Base-by-base conservation (phyloP, 2,113 vertebrate genomes). In the Pachycephala philippinensis region DNA sequence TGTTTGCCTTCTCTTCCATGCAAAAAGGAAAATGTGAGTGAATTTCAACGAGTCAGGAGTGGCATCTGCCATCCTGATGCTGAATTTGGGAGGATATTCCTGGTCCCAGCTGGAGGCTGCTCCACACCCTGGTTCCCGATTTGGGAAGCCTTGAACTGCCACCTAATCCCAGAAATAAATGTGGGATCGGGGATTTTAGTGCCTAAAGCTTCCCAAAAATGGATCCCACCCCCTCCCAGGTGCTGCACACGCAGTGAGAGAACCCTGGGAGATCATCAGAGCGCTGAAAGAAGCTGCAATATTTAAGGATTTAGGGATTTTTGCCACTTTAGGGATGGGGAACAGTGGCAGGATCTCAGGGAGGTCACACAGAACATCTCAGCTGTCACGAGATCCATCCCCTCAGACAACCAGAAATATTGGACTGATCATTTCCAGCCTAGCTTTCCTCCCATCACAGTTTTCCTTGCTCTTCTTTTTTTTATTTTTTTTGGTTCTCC, bases 1-100 rank as follows among this genome's bases (percentile, higher is more conserved):
- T 93, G 87, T 93, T 94, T 90, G 86, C 83, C 88, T 92, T 47
- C 49, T 28, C 59, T 65, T 53, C 64, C 11, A 27, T 61, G 70
- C n/a, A 8, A 8, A n/a, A n/a, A 86, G 63, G 72, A n/a, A 75
- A 90, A 93, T 1, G 88, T 2, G 72, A 40, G 84, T 74, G 91
- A 68, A 82, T 78, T 52, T 33, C 35, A 50, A 11, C 5, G 64
- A 83, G 85, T 1, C 91, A 59, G 89, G 47, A 89, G 31, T 2
- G 53, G 72, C 69, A 70, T 50, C 93, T 91, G 84, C 15, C 35
- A 39, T 50, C 68, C 93, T 45, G 69, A 35, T 40, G 84, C 44
- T 33, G 24, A 45, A 11, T 24, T 28, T 4, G 61, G 86, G 89
- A 63, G 83, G 72, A 27, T 37, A 37, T 72, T 23, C 42, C 14